Evolutionary conservation across 2,888 invertebrate genomes (phyloP), one percentile per base, ranked within the genome.

Genomic region (Lordiphosa fenestrarum): DNA sequence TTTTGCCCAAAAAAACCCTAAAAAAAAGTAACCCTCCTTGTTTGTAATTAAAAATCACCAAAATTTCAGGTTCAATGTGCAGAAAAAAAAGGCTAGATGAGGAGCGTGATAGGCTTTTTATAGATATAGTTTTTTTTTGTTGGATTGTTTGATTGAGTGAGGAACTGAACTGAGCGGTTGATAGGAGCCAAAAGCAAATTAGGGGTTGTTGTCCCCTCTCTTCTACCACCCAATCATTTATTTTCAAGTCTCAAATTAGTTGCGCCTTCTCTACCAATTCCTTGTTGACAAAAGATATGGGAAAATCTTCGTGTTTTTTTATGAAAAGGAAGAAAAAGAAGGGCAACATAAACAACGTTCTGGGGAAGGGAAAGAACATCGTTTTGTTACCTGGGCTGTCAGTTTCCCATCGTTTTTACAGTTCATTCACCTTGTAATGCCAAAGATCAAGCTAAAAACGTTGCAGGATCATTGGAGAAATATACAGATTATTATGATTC

Each of bases 1-100:
- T 85, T 86, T 87, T 68, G 77, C 74, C 73, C 69, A 68, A 84
- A 86, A 85, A 56, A 57, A 58, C 49, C 47, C 50, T 35, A 39
- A 35, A 39, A 35, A 39, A 13, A 39, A 49, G 41, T 53, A 55
- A 66, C 71, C 74, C 71, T 77, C 72, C 69, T 68, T 69, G 68
- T 70, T 73, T 64, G 49, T 59, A 59, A 63, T 67, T 81, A 80
- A 66, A 70, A 71, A 77, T 57, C 30, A 30, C 66, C 65, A 33
- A 59, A 44, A 40, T 48, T 69, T 72, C 51, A 68, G 73, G 76
- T 71, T 77, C 68, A 81, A 21, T 67, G 59, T 62, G 60, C 65
- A 76, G 48, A 47, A 47, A 47, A 33, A 65, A 63, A 61, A 67
- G 74, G 84, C 65, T 62, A 66, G 62, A 67, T 71, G 68, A 71